Evolutionary conservation across 2,797 vertebrate species (phyloP).

Genomic region (Myoxocephalus aenaeus): DNA sequence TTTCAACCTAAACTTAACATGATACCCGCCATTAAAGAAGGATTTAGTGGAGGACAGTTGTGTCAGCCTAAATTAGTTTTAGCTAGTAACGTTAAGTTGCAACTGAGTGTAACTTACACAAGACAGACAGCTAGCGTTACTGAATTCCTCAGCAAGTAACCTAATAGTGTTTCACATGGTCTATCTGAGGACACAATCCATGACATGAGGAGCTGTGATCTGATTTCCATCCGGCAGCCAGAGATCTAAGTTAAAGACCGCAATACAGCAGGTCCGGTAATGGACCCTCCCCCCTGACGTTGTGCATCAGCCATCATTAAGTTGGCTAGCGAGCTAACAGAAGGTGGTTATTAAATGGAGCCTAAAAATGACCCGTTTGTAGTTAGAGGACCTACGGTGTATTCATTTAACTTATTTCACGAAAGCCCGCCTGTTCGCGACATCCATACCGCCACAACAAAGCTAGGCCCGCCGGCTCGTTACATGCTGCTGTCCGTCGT

Average conservation of each 20-base stretch:
- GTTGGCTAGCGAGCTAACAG: conserved; percentile 55
- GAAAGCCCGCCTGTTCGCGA: not conserved
- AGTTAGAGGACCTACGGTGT: fast-evolving
- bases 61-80: not conserved
- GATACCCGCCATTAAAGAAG: not conserved
- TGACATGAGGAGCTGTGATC: not conserved
- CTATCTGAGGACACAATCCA: not conserved
- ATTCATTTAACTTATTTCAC: fast-evolving
- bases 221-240: too few species aligned
- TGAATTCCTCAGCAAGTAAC: not conserved
- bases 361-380: not conserved
- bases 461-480: not conserved
- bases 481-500: conserved; percentile 30
- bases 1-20: not conserved
- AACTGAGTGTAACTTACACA: not conserved
- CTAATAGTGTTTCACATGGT: not conserved
- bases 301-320: conserved; percentile 15
- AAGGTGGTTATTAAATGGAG: not conserved
- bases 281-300: conserved; percentile 52
- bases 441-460: not conserved
- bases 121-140: not conserved
- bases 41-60: not conserved
- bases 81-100: not conserved
- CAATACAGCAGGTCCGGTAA: not conserved
- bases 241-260: not conserved